Conservation (phyloP, 2,797 vertebrate species). For the Pseudochromis fuscus region DNA sequence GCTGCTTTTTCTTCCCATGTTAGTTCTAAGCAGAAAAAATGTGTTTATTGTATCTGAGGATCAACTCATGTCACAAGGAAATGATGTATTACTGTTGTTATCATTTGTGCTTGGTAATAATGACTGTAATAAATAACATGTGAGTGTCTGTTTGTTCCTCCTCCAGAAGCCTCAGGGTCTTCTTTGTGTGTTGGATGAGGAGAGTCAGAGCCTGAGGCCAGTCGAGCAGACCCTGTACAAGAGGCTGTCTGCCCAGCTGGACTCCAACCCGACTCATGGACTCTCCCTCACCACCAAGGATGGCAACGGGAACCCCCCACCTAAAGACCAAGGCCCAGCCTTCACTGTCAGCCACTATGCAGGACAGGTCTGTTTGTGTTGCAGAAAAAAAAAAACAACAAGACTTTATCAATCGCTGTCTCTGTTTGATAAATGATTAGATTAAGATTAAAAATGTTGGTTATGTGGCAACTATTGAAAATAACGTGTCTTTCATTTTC, state of each 20-base stretch:
- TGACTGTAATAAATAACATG: slow-evolving; percentile 48
- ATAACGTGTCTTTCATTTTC: too few relatives aligned
- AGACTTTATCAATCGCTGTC: too few relatives aligned
- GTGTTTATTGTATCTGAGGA: slow-evolving; percentile 10
- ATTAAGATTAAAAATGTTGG: too few relatives aligned
- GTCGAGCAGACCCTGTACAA: slow-evolving; percentile 90
- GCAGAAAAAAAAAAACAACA: background rate
- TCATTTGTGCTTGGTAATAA: slow-evolving; percentile 35
- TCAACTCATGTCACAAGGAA: slow-evolving; percentile 20
- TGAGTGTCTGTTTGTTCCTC: slow-evolving; percentile 41
- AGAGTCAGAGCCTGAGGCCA: slow-evolving; percentile 89
- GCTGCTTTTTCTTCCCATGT: too few relatives aligned
- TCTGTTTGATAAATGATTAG: too few relatives aligned
- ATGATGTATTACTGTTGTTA: slow-evolving; percentile 31
- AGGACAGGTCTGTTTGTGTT: slow-evolving; percentile 86
- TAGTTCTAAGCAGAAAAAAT: background rate
- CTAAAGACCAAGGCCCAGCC: slow-evolving; percentile 89
- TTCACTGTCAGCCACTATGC: slow-evolving; percentile 94
- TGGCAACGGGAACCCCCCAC: slow-evolving; percentile 93
- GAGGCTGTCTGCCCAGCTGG: slow-evolving; percentile 89
- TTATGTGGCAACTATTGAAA: too few relatives aligned
- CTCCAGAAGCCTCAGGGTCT: slow-evolving; percentile 93
- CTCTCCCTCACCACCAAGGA: slow-evolving; percentile 91
- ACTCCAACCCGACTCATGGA: slow-evolving; percentile 82
- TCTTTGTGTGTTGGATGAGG: slow-evolving; percentile 92